A percentile compares a stretch with the other conserved stretches of the same genome.
phyloP scores from a whole-genome alignment of 2,797 vertebrate species.

The Siniperca scherzeri region DNA sequence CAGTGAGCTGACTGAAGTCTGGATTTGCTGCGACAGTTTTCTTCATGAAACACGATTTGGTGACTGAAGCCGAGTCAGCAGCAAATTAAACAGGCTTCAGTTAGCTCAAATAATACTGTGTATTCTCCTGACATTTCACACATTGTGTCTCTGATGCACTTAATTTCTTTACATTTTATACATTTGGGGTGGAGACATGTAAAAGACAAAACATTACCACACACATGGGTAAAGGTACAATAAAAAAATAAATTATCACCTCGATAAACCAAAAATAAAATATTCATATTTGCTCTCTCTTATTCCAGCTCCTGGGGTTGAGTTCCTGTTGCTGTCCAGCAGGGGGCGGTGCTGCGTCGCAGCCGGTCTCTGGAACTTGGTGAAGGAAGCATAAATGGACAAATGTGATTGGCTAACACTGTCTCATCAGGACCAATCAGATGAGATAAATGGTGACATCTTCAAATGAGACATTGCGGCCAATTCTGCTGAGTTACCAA shows the following conservation, averaged over 20 bases:
- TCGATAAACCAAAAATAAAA: constrained; percentile 78
- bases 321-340: constrained; percentile 54
- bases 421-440: constrained; percentile 44
- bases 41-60: not conserved
- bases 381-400: constrained; percentile 44
- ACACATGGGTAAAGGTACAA: constrained; percentile 58
- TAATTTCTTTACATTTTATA: constrained; percentile 61
- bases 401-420: constrained; percentile 49
- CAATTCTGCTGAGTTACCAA: constrained; percentile 2
- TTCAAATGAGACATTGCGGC: constrained; percentile 6
- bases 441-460: constrained; percentile 21
- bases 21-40: constrained; percentile 16
- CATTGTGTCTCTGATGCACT: constrained; percentile 38
- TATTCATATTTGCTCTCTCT: constrained; percentile 62
- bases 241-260: constrained; percentile 83
- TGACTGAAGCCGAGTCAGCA: constrained; percentile 12
- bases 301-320: constrained; percentile 36
- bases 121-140: constrained; percentile 39
- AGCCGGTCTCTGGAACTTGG: constrained; percentile 28
- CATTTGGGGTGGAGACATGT: constrained; percentile 49
- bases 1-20: constrained; percentile 36
- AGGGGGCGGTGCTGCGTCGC: constrained; percentile 55
- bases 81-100: constrained; percentile 38
- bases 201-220: constrained; percentile 65
- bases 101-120: constrained; percentile 64